These are phyloP conservation scores for Omphaloscelis lunosa DNA, from an alignment of 2,888 invertebrate species.

Conservation along the genomic window DNA sequence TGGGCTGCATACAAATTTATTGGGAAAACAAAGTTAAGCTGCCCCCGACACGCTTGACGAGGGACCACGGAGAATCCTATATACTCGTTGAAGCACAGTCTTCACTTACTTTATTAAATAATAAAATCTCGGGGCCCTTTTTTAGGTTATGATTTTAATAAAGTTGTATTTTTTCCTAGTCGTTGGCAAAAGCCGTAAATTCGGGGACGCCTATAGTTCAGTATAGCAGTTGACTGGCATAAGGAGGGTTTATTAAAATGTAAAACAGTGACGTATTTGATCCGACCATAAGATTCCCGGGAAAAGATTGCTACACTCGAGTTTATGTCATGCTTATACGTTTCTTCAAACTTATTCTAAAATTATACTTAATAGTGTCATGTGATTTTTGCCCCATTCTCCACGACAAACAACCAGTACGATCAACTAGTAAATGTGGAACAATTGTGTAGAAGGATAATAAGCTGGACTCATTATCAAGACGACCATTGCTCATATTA, in stretches of 20 bases:
- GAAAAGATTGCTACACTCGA: background rate
- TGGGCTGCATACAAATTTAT: slow-evolving; percentile 70
- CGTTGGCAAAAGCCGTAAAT: slow-evolving; percentile 19
- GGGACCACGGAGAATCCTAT: slow-evolving; percentile 56
- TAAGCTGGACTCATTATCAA: too few relatives aligned
- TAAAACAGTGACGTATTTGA: background rate
- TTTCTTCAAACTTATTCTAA: too few relatives aligned
- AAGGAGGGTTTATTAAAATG: slow-evolving; percentile 38
- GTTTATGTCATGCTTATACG: background rate
- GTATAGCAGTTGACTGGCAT: background rate
- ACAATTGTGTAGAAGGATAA: too few relatives aligned
- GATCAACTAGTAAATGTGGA: too few relatives aligned
- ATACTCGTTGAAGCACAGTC: slow-evolving; percentile 7
- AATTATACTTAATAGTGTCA: too few relatives aligned
- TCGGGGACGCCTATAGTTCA: background rate
- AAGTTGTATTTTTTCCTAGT: slow-evolving; percentile 34
- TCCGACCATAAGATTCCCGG: background rate
- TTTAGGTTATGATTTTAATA: slow-evolving; percentile 56
- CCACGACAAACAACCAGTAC: too few relatives aligned
- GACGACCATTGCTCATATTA: too few relatives aligned
- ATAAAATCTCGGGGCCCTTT: slow-evolving; percentile 50
- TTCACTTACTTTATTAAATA: slow-evolving; percentile 54
- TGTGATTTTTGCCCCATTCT: too few relatives aligned
- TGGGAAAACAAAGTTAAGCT: slow-evolving; percentile 70
- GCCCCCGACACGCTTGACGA: slow-evolving; percentile 61